phyloP scores from a whole-genome alignment of 2,797 vertebrate species.

The Dipus sagitta region DNA sequence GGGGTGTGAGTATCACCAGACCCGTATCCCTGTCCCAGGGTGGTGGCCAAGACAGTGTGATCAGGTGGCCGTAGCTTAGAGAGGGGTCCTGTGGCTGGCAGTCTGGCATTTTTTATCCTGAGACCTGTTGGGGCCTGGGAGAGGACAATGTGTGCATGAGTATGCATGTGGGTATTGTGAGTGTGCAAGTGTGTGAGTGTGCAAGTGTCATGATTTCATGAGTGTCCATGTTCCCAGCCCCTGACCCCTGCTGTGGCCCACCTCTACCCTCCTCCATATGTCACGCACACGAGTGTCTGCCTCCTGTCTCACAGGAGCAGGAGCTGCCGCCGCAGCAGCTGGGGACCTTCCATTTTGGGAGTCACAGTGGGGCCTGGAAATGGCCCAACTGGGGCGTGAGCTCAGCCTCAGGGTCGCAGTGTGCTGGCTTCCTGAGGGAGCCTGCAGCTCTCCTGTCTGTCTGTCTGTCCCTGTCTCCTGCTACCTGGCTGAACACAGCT shows the following conservation, averaged over 20 bases:
- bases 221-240: too few relatives aligned
- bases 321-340: neutral
- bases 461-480: neutral
- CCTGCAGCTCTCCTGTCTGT: neutral
- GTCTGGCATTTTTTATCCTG: neutral
- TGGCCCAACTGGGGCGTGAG: conserved; percentile 40
- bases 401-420: neutral
- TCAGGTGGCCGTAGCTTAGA: neutral
- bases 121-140: neutral
- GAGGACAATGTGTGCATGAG: too few relatives aligned
- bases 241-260: neutral
- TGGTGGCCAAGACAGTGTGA: too few relatives aligned
- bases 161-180: too few relatives aligned
- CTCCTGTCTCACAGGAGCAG: neutral
- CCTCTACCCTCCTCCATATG: neutral
- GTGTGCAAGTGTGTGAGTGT: too few relatives aligned
- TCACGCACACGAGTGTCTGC: neutral
- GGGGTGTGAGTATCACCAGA: too few relatives aligned
- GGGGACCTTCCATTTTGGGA: neutral
- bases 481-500: neutral
- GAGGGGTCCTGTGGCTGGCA: neutral
- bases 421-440: neutral
- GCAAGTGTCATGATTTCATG: neutral
- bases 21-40: neutral
- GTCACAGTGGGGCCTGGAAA: conserved; percentile 15